Percentiles rank a stretch among this genome's conserved stretches.
Conservation (phyloP, 2,797 vertebrate species). For the Coranthus polyacanthus region DNA sequence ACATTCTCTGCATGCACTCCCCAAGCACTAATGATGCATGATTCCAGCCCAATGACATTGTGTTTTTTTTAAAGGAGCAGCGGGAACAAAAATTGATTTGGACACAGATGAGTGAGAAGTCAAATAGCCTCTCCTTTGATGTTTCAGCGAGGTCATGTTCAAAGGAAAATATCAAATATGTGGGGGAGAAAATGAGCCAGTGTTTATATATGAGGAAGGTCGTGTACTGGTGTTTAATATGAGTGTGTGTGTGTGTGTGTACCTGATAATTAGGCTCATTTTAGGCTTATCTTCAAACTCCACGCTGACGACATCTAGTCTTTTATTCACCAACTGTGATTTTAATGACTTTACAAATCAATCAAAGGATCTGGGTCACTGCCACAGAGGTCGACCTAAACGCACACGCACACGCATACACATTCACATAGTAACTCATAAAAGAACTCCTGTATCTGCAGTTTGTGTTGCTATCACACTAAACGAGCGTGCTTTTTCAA, state of each 20-base stretch:
- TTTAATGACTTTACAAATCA: slow-evolving; percentile 73
- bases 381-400: slow-evolving; percentile 53
- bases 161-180: slow-evolving; percentile 63
- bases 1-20: slow-evolving; percentile 43
- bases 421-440: slow-evolving; percentile 12
- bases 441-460: slow-evolving; percentile 26
- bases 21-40: slow-evolving; percentile 61
- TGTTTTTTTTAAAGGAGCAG: slow-evolving; percentile 25
- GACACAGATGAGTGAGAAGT: slow-evolving; percentile 67
- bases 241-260: slow-evolving; percentile 10
- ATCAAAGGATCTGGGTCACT: slow-evolving; percentile 61
- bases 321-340: slow-evolving; percentile 55
- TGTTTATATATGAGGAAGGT: slow-evolving; percentile 34
- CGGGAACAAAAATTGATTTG: slow-evolving; percentile 46
- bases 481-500: slow-evolving; percentile 9
- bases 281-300: slow-evolving; percentile 51
- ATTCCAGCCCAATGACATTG: slow-evolving; percentile 44
- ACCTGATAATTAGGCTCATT: slow-evolving; percentile 60
- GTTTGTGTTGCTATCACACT: slow-evolving; percentile 23
- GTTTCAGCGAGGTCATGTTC: slow-evolving; percentile 66
- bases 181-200: slow-evolving; percentile 39
- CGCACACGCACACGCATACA: slow-evolving; percentile 13
- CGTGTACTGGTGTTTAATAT: slow-evolving; percentile 35
- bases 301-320: slow-evolving; percentile 35
- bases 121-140: slow-evolving; percentile 71